Conservation (phyloP, 2,113 vertebrate genomes). For the Corythornis madagascariensis region DNA sequence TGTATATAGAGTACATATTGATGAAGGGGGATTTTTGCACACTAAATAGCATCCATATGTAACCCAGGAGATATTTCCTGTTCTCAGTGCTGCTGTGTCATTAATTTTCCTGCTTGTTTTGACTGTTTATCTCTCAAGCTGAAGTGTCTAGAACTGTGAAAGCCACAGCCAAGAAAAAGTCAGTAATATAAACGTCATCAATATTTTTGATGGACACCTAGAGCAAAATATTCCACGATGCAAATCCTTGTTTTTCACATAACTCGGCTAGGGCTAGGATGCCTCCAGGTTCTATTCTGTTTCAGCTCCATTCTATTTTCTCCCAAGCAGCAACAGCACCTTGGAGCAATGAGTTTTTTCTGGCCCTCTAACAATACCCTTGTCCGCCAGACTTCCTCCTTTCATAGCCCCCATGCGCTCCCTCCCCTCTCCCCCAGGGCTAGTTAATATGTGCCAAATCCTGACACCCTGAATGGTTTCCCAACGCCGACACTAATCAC, state of each 20-base stretch:
- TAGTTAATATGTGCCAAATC: slow-evolving; percentile 74
- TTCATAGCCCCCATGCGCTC: slow-evolving; percentile 43
- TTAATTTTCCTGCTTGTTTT: slow-evolving; percentile 26
- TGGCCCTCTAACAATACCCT: slow-evolving; percentile 59
- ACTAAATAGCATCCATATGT: background rate
- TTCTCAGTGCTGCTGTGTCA: background rate
- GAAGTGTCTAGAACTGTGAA: background rate
- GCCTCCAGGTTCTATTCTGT: background rate
- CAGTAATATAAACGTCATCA: slow-evolving; percentile 1
- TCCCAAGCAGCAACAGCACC: background rate
- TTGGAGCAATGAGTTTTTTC: slow-evolving; percentile 36
- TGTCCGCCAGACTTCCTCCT: slow-evolving; percentile 62
- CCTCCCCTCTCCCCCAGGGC: slow-evolving; percentile 31
- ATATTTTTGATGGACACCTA: background rate
- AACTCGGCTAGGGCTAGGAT: background rate
- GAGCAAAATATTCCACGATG: background rate
- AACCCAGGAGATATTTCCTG: slow-evolving; percentile 5
- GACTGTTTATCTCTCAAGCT: background rate
- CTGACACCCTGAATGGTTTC: slow-evolving; percentile 75
- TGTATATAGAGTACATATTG: background rate
- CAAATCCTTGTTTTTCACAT: slow-evolving; percentile 4
- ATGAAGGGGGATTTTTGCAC: background rate
- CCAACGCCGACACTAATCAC: slow-evolving; percentile 75
- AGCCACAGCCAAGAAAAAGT: background rate
- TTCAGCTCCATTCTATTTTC: background rate